Percentiles rank a stretch among this genome's conserved stretches.
phyloP scores from a whole-genome alignment of 2,888 invertebrate genomes.

The Lycia hirtaria region DNA sequence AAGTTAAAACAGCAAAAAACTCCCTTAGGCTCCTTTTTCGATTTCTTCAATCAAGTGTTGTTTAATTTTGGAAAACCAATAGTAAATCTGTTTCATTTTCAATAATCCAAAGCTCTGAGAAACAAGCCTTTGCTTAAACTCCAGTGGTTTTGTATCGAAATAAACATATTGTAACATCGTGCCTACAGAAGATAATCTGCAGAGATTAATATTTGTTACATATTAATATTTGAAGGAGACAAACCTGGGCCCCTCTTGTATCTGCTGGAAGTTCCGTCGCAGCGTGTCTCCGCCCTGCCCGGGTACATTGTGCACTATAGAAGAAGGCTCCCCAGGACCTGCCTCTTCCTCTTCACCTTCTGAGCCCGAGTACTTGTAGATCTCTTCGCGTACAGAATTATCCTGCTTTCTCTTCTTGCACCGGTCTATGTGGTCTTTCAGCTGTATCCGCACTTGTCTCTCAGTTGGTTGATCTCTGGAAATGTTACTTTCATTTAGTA shows the following conservation, averaged over 20 bases:
- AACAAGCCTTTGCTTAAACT: too few species aligned
- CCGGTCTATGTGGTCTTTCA: slow-evolving; percentile 99
- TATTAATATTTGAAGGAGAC: slow-evolving; percentile 21
- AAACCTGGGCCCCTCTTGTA: slow-evolving; percentile 90
- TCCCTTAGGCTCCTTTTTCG: too few species aligned
- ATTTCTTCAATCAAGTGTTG: too few species aligned
- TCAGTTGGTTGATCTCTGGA: slow-evolving; percentile 98
- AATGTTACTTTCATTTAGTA: not conserved
- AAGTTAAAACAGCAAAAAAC: too few species aligned
- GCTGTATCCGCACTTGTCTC: slow-evolving; percentile 98
- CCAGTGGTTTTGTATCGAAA: too few species aligned
- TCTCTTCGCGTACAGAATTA: slow-evolving; percentile 89
- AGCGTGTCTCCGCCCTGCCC: slow-evolving; percentile 96
- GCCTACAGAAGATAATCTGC: too few species aligned
- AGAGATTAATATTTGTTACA: not conserved
- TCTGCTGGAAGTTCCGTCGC: slow-evolving; percentile 98
- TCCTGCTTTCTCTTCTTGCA: slow-evolving; percentile 98
- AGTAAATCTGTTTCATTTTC: too few species aligned
- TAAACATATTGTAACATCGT: too few species aligned
- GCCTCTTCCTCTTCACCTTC: slow-evolving; percentile 98
- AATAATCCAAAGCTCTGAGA: too few species aligned
- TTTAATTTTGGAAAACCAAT: too few species aligned
- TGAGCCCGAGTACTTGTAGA: slow-evolving; percentile 95
- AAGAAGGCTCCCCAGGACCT: slow-evolving; percentile 97
- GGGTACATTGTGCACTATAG: slow-evolving; percentile 94